These are phyloP conservation scores for Hemaris fuciformis DNA, from an alignment of 2,888 invertebrate species.

Conservation along the genomic window DNA sequence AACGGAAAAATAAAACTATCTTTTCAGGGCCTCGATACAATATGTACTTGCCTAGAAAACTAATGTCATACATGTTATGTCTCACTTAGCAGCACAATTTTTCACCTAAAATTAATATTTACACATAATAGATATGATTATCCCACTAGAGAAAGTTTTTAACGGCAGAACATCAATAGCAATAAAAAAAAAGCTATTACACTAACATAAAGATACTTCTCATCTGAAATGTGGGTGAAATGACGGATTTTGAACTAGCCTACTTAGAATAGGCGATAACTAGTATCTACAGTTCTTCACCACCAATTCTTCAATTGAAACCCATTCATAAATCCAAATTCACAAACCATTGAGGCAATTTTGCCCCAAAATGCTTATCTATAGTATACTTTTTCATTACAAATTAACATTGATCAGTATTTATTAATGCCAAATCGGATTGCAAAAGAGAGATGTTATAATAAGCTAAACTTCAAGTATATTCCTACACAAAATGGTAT, in stretches of 20 bases:
- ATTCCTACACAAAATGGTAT: no score
- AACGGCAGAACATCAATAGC: not conserved
- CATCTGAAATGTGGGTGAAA: not conserved
- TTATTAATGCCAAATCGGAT: not conserved
- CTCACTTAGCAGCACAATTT: not conserved
- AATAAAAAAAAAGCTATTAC: not conserved
- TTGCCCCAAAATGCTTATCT: not conserved
- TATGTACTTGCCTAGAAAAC: not conserved
- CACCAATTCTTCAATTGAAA: no score
- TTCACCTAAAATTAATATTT: slow-evolving; percentile 12
- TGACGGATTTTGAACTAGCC: not conserved
- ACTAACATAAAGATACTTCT: not conserved
- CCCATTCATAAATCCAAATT: no score
- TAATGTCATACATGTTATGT: not conserved
- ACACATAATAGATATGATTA: not conserved
- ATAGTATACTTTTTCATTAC: not conserved
- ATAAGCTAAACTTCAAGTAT: no score
- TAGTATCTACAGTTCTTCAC: not conserved
- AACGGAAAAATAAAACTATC: not conserved
- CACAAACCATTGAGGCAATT: no score
- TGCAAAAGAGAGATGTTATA: no score
- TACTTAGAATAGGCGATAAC: not conserved
- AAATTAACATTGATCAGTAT: not conserved
- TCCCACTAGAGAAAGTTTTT: not conserved
- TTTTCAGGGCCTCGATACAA: not conserved